Evolutionary conservation across 2,888 invertebrate genomes (phyloP), one percentile per base, ranked within the genome.

Genomic region (Lysandra bellargus): DNA sequence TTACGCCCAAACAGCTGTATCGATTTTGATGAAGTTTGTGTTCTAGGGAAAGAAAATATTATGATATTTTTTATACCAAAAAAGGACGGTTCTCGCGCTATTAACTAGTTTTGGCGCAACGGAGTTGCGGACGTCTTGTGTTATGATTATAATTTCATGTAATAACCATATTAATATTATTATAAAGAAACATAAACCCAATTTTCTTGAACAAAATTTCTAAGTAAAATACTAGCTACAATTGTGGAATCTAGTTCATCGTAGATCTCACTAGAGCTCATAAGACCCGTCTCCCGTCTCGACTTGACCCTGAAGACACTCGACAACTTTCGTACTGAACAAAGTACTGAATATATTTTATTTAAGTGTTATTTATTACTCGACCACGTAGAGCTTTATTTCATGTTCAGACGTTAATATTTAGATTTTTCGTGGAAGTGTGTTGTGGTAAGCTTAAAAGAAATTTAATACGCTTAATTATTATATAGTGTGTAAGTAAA

Each of bases 301-400:
- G 64, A 9, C 64, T 37, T 69, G 69, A 69, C 69, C 69, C 33
- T 69, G 69, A 69, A 14, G 14, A 33, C 4, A 37, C 33, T 69
- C 33, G 69, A 69, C 33, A 69, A 69, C 69, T 69, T 33, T 69
- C 69, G 33, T 69, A 37, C 69, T 37, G 69, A 33, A 69, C 37
- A 69, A 6, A 69, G 14, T 69, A 37, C 69, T 37, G 69, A 33
- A 69, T 69, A 69, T 37, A 69, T 69, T 69, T 37, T 37, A 69
- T 69, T 69, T 69, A 69, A 69, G 37, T 69, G 37, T 69, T 69
- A 69, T 69, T 69, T 69, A 69, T 69, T 33, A 69, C 69, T 69
- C 33, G 37, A 5, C 33, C 69, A 30, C 64, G 30, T 23, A 9
- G 0, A 30, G n/a, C 33, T 33, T 37, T 69, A 69, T 37, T 69